These are phyloP conservation scores for Elgaria multicarinata DNA, from an alignment of 2,113 vertebrate species.

Conservation along the genomic window DNA sequence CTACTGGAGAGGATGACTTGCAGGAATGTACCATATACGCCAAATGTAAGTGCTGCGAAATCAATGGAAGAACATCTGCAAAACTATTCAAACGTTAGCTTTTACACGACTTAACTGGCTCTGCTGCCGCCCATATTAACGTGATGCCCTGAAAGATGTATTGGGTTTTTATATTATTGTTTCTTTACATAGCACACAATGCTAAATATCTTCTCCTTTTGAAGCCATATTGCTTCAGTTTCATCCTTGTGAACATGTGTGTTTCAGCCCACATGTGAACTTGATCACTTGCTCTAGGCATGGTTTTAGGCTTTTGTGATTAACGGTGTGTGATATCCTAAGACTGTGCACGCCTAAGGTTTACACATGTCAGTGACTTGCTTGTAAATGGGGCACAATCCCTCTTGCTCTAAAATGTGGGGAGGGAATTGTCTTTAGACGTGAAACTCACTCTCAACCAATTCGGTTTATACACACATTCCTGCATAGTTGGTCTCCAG, in stretches of 20 bases:
- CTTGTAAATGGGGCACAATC: neutral
- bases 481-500: neutral
- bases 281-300: neutral
- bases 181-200: neutral
- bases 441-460: neutral
- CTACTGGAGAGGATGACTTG: conserved; percentile 67
- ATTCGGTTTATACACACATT: neutral
- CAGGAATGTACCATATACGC: conserved; percentile 73
- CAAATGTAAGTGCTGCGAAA: conserved; percentile 68
- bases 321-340: neutral
- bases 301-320: neutral
- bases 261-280: neutral
- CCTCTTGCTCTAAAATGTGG: neutral
- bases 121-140: conserved; percentile 19
- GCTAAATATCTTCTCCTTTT: neutral
- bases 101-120: neutral
- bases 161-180: no score
- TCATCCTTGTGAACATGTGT: neutral
- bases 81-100: neutral
- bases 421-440: neutral
- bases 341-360: neutral
- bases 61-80: conserved; percentile 16
- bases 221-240: neutral
- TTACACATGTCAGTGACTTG: neutral
- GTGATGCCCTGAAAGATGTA: neutral